Percentiles rank a stretch among this genome's conserved stretches.
phyloP scores from a whole-genome alignment of 2,888 invertebrate genomes.

The Tipula vernalis region DNA sequence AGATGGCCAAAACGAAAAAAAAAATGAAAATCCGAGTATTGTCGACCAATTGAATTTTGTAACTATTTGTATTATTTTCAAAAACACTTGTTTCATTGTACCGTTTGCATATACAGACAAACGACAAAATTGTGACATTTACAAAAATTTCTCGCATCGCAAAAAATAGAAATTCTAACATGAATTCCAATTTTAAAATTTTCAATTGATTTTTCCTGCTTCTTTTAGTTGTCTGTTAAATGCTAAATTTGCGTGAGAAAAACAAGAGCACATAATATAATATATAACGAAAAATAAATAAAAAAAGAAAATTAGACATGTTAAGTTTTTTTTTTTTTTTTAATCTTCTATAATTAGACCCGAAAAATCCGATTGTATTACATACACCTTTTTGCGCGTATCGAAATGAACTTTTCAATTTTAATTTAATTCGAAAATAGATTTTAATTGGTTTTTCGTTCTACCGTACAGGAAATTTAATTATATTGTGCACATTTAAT shows the following conservation, averaged over 20 bases:
- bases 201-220: not conserved
- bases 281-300: not conserved
- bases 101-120: not conserved
- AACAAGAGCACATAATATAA: not conserved
- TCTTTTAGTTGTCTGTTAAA: not conserved
- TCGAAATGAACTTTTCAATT: not conserved
- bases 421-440: not conserved
- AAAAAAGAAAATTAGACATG: not conserved
- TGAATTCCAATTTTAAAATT: not conserved
- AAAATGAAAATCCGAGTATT: not conserved
- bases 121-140: not conserved
- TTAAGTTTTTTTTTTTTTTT: not conserved
- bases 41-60: not conserved
- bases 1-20: not conserved
- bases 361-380: not conserved
- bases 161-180: not conserved
- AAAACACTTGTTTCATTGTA: not conserved
- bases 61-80: not conserved
- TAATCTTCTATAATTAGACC: not conserved
- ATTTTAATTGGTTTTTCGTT: not conserved
- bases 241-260: not conserved
- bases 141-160: not conserved
- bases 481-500: not conserved
- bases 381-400: slow-evolving; percentile 4
- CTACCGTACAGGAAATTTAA: not conserved